These are phyloP conservation scores for Didymodactylos carnosus DNA, from an alignment of 2,888 invertebrate species.

Conservation along the genomic window DNA sequence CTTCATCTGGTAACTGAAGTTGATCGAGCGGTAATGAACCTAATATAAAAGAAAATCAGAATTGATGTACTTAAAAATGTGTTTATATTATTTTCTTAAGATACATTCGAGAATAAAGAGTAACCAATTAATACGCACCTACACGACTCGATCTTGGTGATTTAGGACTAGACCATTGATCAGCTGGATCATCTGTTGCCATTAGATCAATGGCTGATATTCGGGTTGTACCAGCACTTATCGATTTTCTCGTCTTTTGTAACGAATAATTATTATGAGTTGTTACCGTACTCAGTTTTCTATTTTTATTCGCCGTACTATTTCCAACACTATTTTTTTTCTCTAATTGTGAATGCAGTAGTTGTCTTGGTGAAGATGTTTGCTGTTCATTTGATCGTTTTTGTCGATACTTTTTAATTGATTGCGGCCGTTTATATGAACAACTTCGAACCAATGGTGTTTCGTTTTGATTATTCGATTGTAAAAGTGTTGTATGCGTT, in stretches of 20 bases:
- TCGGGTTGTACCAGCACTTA: background rate
- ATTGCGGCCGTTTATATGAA: conserved; percentile 7
- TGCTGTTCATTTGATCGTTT: background rate
- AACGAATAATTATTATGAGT: background rate
- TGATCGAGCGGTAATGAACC: background rate
- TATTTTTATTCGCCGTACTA: no score
- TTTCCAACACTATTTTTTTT: background rate
- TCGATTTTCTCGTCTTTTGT: background rate
- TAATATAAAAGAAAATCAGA: no score
- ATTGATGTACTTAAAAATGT: no score
- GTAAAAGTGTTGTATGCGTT: background rate
- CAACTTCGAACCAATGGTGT: conserved; percentile 5
- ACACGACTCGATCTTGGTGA: background rate
- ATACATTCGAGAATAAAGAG: no score
- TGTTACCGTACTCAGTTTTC: background rate
- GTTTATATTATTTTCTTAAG: no score
- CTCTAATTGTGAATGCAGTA: background rate
- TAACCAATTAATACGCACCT: no score
- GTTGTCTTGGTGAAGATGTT: no score
- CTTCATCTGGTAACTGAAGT: background rate
- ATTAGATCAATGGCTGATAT: background rate
- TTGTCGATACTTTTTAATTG: conserved; percentile 6
- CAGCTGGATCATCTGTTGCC: background rate
- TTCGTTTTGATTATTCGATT: background rate
- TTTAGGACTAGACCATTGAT: background rate